Evolutionary conservation across 2,888 invertebrate species (phyloP).

Genomic region (Frankliniella intonsa): DNA sequence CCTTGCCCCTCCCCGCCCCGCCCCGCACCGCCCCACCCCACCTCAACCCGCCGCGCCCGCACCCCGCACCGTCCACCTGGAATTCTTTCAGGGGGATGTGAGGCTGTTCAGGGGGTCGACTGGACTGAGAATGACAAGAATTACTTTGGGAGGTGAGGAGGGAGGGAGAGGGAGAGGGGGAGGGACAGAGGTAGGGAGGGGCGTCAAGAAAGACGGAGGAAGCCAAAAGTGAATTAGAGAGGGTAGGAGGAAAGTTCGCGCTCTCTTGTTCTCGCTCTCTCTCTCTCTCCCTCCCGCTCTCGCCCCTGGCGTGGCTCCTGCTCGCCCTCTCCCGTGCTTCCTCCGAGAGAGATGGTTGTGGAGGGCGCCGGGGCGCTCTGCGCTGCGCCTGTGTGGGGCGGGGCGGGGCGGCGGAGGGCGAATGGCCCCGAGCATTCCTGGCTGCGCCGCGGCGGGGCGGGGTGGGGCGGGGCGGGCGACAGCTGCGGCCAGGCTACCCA

Average conservation of each 20-base stretch:
- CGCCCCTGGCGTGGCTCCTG: slow-evolving; percentile 30
- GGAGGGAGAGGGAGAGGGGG: not conserved
- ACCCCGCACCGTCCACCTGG: no score
- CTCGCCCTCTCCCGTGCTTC: slow-evolving; percentile 30
- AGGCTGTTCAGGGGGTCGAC: not conserved
- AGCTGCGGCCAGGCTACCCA: slow-evolving; percentile 41
- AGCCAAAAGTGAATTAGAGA: slow-evolving; percentile 46
- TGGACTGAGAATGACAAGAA: not conserved
- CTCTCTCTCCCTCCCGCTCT: slow-evolving; percentile 28
- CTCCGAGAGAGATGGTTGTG: slow-evolving; percentile 1
- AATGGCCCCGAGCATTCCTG: not conserved
- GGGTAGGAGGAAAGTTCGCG: not conserved
- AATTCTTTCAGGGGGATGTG: not conserved
- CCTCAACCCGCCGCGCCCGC: no score
- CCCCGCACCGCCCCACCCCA: no score
- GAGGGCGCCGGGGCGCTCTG: no score
- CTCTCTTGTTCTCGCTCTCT: slow-evolving; percentile 28
- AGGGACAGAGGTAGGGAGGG: not conserved
- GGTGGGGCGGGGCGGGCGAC: not conserved
- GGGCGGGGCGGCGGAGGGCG: not conserved
- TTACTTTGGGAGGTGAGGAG: not conserved
- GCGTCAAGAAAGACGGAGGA: slow-evolving; percentile 36
- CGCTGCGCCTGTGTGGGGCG: no score
- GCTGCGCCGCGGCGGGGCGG: slow-evolving; percentile 38
- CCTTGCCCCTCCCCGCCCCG: no score